Conservation (phyloP, 2,113 vertebrate genomes). For the Cyphomyrus plagiostoma region DNA sequence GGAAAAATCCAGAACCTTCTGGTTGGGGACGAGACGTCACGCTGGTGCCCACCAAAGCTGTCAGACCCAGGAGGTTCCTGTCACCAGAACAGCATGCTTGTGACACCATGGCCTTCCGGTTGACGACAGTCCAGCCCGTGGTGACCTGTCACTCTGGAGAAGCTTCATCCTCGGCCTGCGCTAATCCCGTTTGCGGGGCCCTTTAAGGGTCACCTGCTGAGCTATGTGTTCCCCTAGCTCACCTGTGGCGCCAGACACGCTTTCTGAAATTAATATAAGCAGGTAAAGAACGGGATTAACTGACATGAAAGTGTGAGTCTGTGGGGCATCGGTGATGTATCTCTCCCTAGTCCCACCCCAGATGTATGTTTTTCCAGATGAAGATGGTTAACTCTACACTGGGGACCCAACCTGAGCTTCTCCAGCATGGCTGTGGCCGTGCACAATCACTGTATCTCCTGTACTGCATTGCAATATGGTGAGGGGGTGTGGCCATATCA, state of each 20-base stretch:
- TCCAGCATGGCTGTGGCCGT: not conserved
- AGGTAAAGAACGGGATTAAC: not conserved
- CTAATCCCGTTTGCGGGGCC: not conserved
- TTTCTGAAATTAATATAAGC: not conserved
- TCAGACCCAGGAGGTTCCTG: not conserved
- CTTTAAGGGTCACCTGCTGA: not conserved
- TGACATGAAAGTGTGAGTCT: not conserved
- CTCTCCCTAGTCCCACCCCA: not conserved
- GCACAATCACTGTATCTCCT: not conserved
- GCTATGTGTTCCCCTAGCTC: not conserved
- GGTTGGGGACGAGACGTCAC: not conserved
- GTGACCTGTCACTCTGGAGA: not conserved
- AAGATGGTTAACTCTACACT: not conserved
- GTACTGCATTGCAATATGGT: not conserved
- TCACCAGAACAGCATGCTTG: not conserved
- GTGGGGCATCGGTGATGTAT: not conserved
- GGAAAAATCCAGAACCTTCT: not conserved
- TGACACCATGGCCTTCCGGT: not conserved
- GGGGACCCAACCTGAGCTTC: not conserved
- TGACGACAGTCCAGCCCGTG: not conserved
- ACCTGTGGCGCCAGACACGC: not conserved
- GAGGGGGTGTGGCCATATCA: not conserved
- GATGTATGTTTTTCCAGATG: not conserved
- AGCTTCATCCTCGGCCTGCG: not conserved
- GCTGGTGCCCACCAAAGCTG: not conserved